These are phyloP conservation scores for Montipora cactus DNA, from an alignment of 64 coral and sea anemone species.

Conservation along the genomic window DNA sequence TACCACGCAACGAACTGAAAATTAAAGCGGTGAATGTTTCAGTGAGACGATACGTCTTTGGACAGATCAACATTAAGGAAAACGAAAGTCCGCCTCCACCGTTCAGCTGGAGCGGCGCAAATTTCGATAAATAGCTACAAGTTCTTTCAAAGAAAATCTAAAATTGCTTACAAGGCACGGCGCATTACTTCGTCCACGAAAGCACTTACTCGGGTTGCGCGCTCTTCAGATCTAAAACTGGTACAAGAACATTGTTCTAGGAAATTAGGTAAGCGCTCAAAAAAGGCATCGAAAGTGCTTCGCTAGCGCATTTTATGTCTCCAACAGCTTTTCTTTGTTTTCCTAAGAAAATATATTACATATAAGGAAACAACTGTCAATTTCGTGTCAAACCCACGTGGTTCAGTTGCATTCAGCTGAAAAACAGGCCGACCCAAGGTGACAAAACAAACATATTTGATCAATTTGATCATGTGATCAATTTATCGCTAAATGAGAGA, in stretches of 20 bases:
- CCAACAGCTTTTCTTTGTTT: not conserved
- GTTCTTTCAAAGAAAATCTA: too few relatives aligned
- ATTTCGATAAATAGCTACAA: too few relatives aligned
- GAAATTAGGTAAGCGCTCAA: not conserved
- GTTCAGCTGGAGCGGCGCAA: too few relatives aligned
- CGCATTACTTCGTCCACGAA: too few relatives aligned
- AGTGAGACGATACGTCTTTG: too few relatives aligned
- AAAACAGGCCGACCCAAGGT: too few relatives aligned
- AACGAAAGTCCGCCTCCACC: too few relatives aligned
- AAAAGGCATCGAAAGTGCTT: not conserved
- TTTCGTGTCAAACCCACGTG: not conserved
- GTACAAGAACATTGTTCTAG: not conserved
- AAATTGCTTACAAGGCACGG: too few relatives aligned
- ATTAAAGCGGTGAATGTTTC: not conserved
- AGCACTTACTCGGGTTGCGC: not conserved
- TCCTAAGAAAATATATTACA: not conserved
- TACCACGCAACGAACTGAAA: conserved; percentile 6
- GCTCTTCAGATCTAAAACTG: not conserved
- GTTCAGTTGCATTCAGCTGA: not conserved
- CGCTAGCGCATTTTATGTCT: not conserved
- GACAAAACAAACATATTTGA: too few relatives aligned
- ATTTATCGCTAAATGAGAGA: too few relatives aligned
- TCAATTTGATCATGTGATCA: too few relatives aligned
- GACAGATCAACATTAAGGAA: too few relatives aligned
- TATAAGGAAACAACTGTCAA: not conserved